These are phyloP conservation scores for Sinelater perroti DNA, from an alignment of 2,888 invertebrate species.

Conservation along the genomic window DNA sequence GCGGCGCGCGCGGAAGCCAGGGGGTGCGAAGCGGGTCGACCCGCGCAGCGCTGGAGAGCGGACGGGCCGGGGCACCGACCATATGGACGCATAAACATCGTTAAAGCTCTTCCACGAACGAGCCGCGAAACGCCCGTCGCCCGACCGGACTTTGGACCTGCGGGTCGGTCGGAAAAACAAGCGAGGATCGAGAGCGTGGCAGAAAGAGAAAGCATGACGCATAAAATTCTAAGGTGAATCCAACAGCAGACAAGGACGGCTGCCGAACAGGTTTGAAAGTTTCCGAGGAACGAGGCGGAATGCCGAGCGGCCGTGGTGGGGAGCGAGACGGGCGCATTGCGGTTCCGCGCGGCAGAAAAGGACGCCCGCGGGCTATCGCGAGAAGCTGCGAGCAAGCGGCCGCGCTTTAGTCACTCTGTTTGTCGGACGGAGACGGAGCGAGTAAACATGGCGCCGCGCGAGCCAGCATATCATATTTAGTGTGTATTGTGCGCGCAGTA, in stretches of 20 bases:
- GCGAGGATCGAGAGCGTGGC: conserved; percentile 29
- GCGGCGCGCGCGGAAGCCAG: conserved; percentile 5
- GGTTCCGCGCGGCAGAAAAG: conserved; percentile 47
- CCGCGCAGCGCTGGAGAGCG: too few relatives aligned
- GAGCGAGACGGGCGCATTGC: conserved; percentile 43
- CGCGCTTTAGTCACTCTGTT: conserved; percentile 47
- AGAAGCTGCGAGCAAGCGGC: conserved; percentile 53
- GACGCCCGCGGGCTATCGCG: conserved; percentile 56
- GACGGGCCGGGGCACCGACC: conserved; percentile 5
- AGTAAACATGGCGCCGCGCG: conserved; percentile 62
- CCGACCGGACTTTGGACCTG: conserved; percentile 45
- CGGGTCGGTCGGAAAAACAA: conserved; percentile 35
- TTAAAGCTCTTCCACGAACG: conserved; percentile 26
- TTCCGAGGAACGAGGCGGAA: conserved; percentile 57
- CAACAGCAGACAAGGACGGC: conserved; percentile 58
- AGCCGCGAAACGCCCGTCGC: conserved; percentile 27
- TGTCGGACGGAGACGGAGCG: conserved; percentile 55
- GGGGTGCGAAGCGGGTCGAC: too few relatives aligned
- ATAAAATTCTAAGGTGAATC: conserved; percentile 57
- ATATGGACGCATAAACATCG: conserved; percentile 33
- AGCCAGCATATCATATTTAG: conserved; percentile 62
- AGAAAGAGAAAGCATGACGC: conserved; percentile 54
- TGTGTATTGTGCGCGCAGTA: conserved; percentile 58
- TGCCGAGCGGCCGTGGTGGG: conserved; percentile 48
- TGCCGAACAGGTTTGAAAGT: conserved; percentile 61